Base-by-base conservation (phyloP, 2,888 invertebrate species). In the Drosophila anomelani region DNA sequence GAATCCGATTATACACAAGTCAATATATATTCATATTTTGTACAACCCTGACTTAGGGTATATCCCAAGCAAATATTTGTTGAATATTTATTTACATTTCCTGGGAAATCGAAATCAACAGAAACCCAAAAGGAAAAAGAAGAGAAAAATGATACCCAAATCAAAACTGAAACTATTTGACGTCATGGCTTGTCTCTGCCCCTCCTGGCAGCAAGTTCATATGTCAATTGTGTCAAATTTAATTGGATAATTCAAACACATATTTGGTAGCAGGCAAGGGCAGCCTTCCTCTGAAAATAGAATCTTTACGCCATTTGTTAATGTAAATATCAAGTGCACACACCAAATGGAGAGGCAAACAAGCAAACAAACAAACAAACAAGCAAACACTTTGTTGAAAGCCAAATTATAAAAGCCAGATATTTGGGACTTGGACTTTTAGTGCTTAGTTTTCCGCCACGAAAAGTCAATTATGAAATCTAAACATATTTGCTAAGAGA, bases 71-170 rank as follows among this genome's bases (percentile, higher is more conserved):
- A 46, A 49, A 51, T 29, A n/a, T 23, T 6, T 43, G 23, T 55
- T 13, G 67, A 68, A 75, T 75, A 68, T 68, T 82, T 73, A 80
- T 80, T 78, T 82, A 71, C 78, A 82, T 80, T 80, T 80, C 57
- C 60, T 62, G 58, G 60, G 71, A 75, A 77, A 67, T 53, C 61
- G 59, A 80, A 38, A 44, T 44, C 36, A 36, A 17, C 29, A 38
- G 17, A n/a, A 6, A 29, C 9, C 9, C 9, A 3, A 3, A n/a
- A 2, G 9, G 20, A 43, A 43, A 17, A 12, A 20, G 12, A 12
- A 55, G 23, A 23, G n/a, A 9, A 36, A 20, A 20, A 20, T 20
- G 26, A 36, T 10, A 23, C 10, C 4, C 13, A 36, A n/a, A 36
- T 13, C 46, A 32, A 10, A 32, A 17, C 23, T 43, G 15, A n/a